Evolutionary conservation across 1,140 invertebrate species (phyloP), one percentile per base, ranked within the genome.

Genomic region (Ruditapes philippinarum): DNA sequence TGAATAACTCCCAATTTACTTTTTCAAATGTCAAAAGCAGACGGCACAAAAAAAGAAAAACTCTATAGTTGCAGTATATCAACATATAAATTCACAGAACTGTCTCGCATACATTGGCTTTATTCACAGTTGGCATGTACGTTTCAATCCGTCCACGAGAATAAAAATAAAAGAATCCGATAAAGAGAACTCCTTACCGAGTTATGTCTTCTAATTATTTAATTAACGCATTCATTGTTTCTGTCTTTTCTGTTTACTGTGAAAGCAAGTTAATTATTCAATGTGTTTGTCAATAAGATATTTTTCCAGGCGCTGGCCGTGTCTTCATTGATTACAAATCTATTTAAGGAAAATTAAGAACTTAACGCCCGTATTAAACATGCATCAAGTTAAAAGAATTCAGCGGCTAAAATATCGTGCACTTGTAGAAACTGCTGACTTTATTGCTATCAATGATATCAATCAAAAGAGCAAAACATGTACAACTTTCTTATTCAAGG

Each of bases 1-100:
- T n/a, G n/a, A 54, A 54, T 22, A 22, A 54, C 51, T 14, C 51
- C 51, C 11, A 4, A 62, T 62, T 7, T n/a, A 28, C 28, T 62
- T 62, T 45, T 62, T 14, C 1, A 62, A 25, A 28, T 62, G 57
- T 25, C 57, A 28, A 62, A 9, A 28, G 2, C 57, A 62, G 57
- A 62, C 57, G 25, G n/a, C 25, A 62, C 57, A 57, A 57, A 57
- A 28, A 62, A 62, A 62, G n/a, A n/a, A n/a, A n/a, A n/a, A n/a
- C n/a, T n/a, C n/a, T n/a, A n/a, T n/a, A 62, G 57, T 28, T 28
- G 57, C 28, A 62, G n/a, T 5, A n/a, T n/a, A 28, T 4, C 7
- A 14, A 62, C n/a, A 62, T 4, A 28, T 28, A 62, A 62, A n/a
- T n/a, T 62, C 57, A 25, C n/a, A 7, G 57, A n/a, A n/a, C 28